Base-by-base conservation (phyloP, 2,113 vertebrate species). In the Neogale vison region DNA sequence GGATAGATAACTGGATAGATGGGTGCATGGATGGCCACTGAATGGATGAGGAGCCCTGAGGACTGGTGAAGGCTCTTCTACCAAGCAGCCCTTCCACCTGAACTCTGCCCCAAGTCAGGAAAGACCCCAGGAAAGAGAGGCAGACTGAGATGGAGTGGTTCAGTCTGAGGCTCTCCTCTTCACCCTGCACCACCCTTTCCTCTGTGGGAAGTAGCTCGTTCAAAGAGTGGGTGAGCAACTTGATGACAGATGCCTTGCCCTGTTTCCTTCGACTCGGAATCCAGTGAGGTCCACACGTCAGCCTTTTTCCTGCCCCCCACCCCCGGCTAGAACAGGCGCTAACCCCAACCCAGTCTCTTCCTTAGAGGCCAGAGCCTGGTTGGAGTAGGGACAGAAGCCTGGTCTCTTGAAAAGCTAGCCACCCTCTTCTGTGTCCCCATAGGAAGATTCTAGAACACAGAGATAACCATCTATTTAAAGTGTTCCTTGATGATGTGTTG, bases 241-340 rank as follows among this genome's bases (percentile, higher is more conserved):
- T 24, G 74, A n/a, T 31, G 26, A 39, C 34, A 55, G 61, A 52
- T 7, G 0, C 67, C 14, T 23, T 5, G 5, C 36, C 36, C 52
- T 3, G 0, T 17, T 52, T 85, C 34, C 69, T 90, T 72, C 57
- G 6, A 11, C 36, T 72, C 39, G 23, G 36, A 82, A 29, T 69
- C 10, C 29, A 20, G 17, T 13, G 52, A 59, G 52, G 17, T 14
- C 34, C 67, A 26, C 23, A 2, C 2, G 15, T 13, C 17, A 65
- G 42, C 20, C 20, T 5, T 93, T 6, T 57, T 90, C 36, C 4
- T 24, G 47, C 1, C 65, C 6, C 23, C 11, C 65, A 4, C 23
- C 11, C 8, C 6, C 6, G 1, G 3, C 34, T 11, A 1, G 17
- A 39, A 47, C 45, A 9, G 15, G 3, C 2, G 6, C 14, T 26